A percentile compares a stretch with the other conserved stretches of the same genome.
Conservation (phyloP, 2,113 vertebrate genomes). For the Amblyopsis rosae region DNA sequence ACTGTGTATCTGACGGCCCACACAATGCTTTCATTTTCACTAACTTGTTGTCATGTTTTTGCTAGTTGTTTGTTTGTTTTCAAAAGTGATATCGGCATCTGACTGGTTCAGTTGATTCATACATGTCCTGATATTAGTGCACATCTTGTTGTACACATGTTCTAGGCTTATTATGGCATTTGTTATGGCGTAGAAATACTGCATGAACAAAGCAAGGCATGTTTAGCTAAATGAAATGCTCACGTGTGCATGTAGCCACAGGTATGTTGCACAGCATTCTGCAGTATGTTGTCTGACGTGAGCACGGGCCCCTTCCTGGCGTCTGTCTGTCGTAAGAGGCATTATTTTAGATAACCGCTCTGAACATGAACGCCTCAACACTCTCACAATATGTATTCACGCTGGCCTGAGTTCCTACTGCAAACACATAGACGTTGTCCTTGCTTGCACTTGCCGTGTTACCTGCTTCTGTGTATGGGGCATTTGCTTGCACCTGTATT, state of each 20-base stretch:
- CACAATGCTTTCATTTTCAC: no score
- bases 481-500: no score
- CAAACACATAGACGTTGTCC: not conserved
- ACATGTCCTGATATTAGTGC: no score
- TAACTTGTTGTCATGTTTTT: no score
- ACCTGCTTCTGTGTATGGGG: not conserved
- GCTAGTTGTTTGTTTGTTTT: no score
- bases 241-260: slow-evolving; percentile 17
- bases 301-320: not conserved
- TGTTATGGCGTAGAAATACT: slow-evolving; percentile 29
- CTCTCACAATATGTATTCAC: not conserved
- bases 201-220: slow-evolving; percentile 4
- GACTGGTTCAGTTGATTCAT: no score
- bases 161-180: no score
- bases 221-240: slow-evolving; percentile 3
- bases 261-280: not conserved
- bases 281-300: not conserved
- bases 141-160: no score
- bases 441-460: slow-evolving; percentile 8
- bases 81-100: no score
- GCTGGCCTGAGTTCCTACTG: not conserved
- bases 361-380: not conserved
- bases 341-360: not conserved
- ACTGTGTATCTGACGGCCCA: not conserved
- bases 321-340: not conserved